phyloP scores from a whole-genome alignment of 2,113 vertebrate species.

The Crotalus viridis region DNA sequence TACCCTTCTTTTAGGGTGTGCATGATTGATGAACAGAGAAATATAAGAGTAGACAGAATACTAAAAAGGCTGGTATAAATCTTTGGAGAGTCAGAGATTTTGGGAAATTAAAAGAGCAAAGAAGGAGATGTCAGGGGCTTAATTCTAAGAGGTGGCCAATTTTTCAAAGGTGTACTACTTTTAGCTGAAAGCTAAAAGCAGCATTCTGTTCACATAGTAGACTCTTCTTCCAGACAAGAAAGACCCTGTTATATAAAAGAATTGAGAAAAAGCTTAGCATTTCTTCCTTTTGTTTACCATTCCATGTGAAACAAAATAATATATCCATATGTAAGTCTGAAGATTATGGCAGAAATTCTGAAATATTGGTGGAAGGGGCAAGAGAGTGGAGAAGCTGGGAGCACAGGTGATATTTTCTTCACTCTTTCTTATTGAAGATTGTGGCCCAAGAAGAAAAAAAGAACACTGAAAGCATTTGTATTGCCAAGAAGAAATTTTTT shows the following conservation, averaged over 20 bases:
- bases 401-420: background rate
- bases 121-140: background rate
- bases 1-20: background rate
- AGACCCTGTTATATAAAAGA: background rate
- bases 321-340: background rate
- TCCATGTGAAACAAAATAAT: background rate
- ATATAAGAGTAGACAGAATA: background rate
- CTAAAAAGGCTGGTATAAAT: background rate
- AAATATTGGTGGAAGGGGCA: background rate
- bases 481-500: background rate
- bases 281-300: background rate
- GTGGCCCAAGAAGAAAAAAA: background rate
- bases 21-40: background rate
- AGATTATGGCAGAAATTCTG: background rate
- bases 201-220: background rate
- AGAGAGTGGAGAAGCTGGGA: background rate
- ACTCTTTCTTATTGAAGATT: background rate
- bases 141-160: background rate
- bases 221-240: background rate
- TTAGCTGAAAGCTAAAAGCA: background rate
- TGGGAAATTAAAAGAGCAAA: background rate
- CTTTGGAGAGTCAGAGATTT: background rate
- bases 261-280: background rate
- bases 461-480: background rate
- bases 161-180: background rate